Evolutionary conservation across 2,797 vertebrate genomes (phyloP).

Genomic region (Diceros bicornis): DNA sequence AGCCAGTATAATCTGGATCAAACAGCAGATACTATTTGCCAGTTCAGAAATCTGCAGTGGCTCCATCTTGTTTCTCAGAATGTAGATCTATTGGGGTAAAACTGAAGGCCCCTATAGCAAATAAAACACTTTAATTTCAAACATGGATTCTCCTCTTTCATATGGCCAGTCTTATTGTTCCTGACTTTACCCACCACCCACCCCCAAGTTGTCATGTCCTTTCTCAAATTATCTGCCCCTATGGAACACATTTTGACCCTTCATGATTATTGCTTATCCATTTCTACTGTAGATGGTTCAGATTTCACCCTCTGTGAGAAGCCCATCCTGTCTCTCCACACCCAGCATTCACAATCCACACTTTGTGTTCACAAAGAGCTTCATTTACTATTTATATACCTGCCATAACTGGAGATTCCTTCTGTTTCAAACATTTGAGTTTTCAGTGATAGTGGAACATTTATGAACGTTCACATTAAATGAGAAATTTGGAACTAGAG

Average conservation of each 20-base stretch:
- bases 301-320: no score
- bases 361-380: background rate
- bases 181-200: background rate
- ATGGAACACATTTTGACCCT: background rate
- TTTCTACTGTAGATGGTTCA: accelerated
- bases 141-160: background rate
- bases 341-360: no score
- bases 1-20: background rate
- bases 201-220: accelerated
- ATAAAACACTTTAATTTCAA: background rate
- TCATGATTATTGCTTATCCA: background rate
- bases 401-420: background rate
- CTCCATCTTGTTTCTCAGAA: background rate
- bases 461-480: background rate
- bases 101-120: accelerated
- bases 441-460: accelerated
- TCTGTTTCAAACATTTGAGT: background rate
- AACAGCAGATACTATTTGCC: background rate
- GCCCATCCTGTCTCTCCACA: accelerated
- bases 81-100: accelerated
- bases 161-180: accelerated
- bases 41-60: no score
- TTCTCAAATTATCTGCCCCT: background rate
- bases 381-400: background rate
- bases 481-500: background rate